Base-by-base conservation (phyloP, 2,888 invertebrate species). In the Nomada hirtipes region DNA sequence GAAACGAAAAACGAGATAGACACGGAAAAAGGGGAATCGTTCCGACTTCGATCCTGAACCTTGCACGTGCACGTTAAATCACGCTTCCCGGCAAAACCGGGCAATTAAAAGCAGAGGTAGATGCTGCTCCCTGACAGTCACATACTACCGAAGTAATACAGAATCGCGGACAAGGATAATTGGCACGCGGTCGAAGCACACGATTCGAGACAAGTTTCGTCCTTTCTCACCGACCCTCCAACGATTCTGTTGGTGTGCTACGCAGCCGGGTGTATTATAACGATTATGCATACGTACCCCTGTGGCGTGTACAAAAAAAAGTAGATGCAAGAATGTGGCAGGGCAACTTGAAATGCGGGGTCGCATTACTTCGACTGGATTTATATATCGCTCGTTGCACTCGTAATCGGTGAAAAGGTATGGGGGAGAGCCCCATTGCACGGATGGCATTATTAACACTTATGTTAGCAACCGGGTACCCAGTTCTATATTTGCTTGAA, bases 311-410 rank as follows among this genome's bases (percentile, higher is more conserved):
- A 61, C 50, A 47, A 47, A 1, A 53, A 50, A 50, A 76, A 72
- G 71, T 60, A 69, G 69, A 65, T 26, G 70, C 70, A 76, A 68
- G 71, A 82, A 82, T 79, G 61, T 71, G 52, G 80, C 70, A 10
- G 57, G 20, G 57, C 80, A 52, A 63, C 29, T 82, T 23, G 55
- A 60, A 47, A 65, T 44, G 69, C 44, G 69, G 69, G 64, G 47
- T 74, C 64, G 74, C 53, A 44, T 74, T 79, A 55, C 74, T 64
- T 20, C 18, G 69, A 52, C 59, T 63, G 59, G 76, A 71, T 76
- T 82, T 80, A 82, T 76, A 69, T 72, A 63, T 64, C 72, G 67
- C 53, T 20, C 69, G 9, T n/a, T 15, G 9, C n/a, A 53, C 53
- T 42, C 29, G 61, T 50, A 44, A 47, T 53, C n/a, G 29, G 20